A percentile compares a stretch with the other conserved stretches of the same genome.
phyloP scores from a whole-genome alignment of 2,797 vertebrate genomes.

The Neopelma chrysocephalum region DNA sequence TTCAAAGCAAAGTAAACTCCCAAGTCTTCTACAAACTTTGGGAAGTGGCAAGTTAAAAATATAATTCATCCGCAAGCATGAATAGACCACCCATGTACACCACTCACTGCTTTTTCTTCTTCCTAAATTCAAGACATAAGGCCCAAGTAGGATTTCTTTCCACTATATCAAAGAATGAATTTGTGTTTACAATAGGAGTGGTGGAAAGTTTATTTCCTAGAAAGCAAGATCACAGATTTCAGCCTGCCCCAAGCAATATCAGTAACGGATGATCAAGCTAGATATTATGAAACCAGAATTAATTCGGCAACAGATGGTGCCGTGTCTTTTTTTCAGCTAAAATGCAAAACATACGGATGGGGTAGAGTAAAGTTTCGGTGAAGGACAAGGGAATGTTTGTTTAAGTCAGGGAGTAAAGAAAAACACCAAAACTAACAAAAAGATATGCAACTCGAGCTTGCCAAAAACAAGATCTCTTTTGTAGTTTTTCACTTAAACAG shows the following conservation, averaged over 20 bases:
- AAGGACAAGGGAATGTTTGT: constrained; percentile 37
- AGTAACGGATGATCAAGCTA: constrained; percentile 5
- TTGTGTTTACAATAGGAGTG: background rate
- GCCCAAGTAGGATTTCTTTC: background rate
- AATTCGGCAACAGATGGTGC: constrained; percentile 53
- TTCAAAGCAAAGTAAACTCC: background rate
- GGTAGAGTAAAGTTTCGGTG: constrained; percentile 31
- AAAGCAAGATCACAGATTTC: constrained; percentile 29
- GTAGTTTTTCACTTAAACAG: background rate
- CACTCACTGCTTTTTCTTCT: background rate
- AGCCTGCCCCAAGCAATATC: constrained; percentile 40
- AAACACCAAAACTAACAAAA: constrained; percentile 32
- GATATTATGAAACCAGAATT: constrained; percentile 40
- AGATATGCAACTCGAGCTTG: background rate
- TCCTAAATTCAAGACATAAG: background rate
- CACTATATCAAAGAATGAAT: background rate
- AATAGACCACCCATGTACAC: background rate
- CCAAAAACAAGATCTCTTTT: background rate
- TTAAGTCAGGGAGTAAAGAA: constrained; percentile 24
- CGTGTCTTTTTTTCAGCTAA: background rate
- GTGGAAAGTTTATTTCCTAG: constrained; percentile 50
- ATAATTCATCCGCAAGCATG: background rate
- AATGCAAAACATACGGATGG: background rate
- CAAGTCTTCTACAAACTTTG: background rate
- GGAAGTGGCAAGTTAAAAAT: background rate